Evolutionary conservation across 2,797 vertebrate species (phyloP).

Genomic region (Scomberomorus guttatus): DNA sequence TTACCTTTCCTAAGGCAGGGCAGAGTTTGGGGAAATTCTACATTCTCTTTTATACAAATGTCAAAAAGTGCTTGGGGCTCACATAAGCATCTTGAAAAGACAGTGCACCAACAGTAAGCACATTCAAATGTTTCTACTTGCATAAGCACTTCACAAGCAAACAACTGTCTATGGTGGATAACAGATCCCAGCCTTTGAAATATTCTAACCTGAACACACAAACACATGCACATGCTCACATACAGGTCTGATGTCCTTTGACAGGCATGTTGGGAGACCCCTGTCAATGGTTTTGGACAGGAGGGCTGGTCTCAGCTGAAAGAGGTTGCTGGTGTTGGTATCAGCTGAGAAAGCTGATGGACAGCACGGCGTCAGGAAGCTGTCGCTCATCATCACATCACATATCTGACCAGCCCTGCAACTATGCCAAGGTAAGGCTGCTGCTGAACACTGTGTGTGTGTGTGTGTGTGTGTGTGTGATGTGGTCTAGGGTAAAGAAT

Average conservation of each 20-base stretch:
- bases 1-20: not conserved
- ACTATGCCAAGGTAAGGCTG: slow-evolving; percentile 14
- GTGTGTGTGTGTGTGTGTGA: not conserved
- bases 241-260: slow-evolving; percentile 53
- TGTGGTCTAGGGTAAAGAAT: not conserved
- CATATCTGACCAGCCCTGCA: slow-evolving; percentile 26
- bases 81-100: slow-evolving; percentile 24
- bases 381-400: slow-evolving; percentile 67
- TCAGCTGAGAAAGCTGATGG: slow-evolving; percentile 57
- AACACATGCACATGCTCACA: not conserved
- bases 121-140: slow-evolving; percentile 33
- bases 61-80: slow-evolving; percentile 14
- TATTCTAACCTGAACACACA: slow-evolving; percentile 33
- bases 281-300: slow-evolving; percentile 67
- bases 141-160: slow-evolving; percentile 56
- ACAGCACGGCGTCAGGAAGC: slow-evolving; percentile 63
- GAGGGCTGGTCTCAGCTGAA: slow-evolving; percentile 73
- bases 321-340: slow-evolving; percentile 68
- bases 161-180: slow-evolving; percentile 26
- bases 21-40: not conserved
- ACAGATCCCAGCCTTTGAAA: slow-evolving; percentile 23
- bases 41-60: slow-evolving; percentile 8
- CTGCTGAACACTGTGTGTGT: not conserved
- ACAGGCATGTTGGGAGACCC: slow-evolving; percentile 52
- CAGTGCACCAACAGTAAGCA: slow-evolving; percentile 38